Evolutionary conservation across 2,113 vertebrate species (phyloP).

Genomic region (Leucopsar rothschildi): DNA sequence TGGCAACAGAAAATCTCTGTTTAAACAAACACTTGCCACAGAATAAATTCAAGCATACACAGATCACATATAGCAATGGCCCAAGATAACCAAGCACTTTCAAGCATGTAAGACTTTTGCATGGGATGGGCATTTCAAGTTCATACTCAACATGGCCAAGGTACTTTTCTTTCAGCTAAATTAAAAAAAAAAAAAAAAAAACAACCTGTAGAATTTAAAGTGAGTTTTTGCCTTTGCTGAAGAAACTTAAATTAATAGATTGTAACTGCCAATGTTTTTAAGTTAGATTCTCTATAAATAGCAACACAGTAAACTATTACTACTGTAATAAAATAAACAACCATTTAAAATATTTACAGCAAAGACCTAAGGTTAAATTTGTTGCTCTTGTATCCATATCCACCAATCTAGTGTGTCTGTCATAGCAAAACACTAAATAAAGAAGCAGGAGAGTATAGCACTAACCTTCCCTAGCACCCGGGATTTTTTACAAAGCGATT

Average conservation of each 20-base stretch:
- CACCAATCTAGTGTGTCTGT: slow-evolving; percentile 26
- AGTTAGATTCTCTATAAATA: neutral
- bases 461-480: neutral
- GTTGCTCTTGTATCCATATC: slow-evolving; percentile 63
- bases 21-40: neutral
- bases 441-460: neutral
- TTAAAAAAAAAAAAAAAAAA: neutral
- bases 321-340: neutral
- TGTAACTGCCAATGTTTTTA: neutral
- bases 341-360: neutral
- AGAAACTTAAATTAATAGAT: neutral
- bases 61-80: neutral
- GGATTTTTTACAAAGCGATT: neutral
- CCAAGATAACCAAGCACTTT: neutral
- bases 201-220: neutral
- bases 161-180: neutral
- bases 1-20: neutral
- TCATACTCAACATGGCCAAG: neutral
- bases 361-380: neutral
- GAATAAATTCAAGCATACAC: neutral
- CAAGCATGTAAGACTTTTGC: neutral
- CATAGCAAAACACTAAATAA: neutral
- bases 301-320: neutral
- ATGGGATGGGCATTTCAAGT: neutral
- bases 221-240: neutral